These are phyloP conservation scores for Grammomys surdaster DNA, from an alignment of 2,113 vertebrate species.

Conservation along the genomic window DNA sequence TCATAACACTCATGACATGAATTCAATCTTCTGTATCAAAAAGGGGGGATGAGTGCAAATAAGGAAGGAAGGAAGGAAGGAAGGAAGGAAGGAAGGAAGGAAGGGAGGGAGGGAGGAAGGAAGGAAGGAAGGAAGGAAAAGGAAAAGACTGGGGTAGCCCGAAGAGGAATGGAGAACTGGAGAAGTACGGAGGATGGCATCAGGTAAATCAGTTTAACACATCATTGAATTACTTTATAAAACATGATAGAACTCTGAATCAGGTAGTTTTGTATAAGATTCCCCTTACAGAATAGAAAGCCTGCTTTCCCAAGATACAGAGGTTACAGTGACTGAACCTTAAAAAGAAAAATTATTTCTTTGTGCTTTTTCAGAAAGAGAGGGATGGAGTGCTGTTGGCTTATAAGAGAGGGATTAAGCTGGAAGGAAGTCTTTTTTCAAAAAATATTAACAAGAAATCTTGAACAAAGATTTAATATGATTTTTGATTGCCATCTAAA, in stretches of 20 bases:
- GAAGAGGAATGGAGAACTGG: not conserved
- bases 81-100: not conserved
- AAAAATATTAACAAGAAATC: not conserved
- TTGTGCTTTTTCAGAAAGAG: not conserved
- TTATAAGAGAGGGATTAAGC: not conserved
- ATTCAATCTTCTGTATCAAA: not conserved
- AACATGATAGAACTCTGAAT: not conserved
- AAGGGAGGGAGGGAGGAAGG: not conserved
- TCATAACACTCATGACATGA: not conserved
- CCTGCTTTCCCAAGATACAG: not conserved
- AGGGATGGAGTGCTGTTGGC: not conserved
- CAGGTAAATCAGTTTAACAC: not conserved
- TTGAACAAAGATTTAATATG: not conserved
- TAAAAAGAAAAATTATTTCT: slow-evolving; percentile 2
- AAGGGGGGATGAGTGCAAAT: not conserved
- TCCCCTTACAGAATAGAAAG: rapidly evolving
- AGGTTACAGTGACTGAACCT: not conserved
- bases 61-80: not conserved
- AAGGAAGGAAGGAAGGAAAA: not conserved
- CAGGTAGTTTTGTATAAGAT: not conserved
- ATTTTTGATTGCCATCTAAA: not conserved
- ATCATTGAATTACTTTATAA: not conserved
- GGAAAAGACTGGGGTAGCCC: not conserved
- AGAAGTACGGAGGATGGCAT: not conserved
- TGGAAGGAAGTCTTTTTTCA: not conserved